Evolutionary conservation across 2,888 invertebrate species (phyloP).

Genomic region (Eilema griseolum): DNA sequence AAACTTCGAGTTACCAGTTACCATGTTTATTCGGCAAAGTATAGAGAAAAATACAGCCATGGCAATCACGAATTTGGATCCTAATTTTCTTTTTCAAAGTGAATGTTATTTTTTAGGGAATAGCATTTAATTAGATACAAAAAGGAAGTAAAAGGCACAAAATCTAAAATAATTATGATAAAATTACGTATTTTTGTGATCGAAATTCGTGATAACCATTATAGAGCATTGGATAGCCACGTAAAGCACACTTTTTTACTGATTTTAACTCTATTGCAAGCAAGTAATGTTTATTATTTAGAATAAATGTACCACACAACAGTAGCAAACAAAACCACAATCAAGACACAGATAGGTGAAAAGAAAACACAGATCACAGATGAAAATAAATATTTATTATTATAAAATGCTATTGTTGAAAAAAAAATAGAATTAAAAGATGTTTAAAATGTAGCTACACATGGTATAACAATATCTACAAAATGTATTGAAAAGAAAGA

Average conservation of each 20-base stretch:
- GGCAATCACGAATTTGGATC: not conserved
- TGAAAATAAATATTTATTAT: slow-evolving; percentile 44
- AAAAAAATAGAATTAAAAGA: not conserved
- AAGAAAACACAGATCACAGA: slow-evolving; percentile 51
- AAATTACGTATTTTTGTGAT: not conserved
- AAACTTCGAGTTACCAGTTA: too few relatives aligned
- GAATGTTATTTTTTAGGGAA: too few relatives aligned
- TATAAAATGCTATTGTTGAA: slow-evolving; percentile 27
- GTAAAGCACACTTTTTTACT: too few relatives aligned
- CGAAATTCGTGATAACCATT: not conserved
- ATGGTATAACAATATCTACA: not conserved
- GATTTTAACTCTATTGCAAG: not conserved
- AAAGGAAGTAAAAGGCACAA: not conserved
- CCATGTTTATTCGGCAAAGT: too few relatives aligned
- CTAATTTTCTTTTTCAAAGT: not conserved
- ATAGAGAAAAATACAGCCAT: not conserved
- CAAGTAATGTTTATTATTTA: slow-evolving; percentile 1
- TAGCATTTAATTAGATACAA: too few relatives aligned
- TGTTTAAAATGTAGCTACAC: not conserved
- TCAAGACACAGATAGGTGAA: slow-evolving; percentile 37
- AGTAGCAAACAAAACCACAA: slow-evolving; percentile 29
- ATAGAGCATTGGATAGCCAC: too few relatives aligned
- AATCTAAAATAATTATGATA: not conserved
- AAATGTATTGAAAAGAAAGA: not conserved
- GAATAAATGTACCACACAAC: not conserved